Base-by-base conservation (phyloP, 2,113 vertebrate species). In the Pedetes capensis region DNA sequence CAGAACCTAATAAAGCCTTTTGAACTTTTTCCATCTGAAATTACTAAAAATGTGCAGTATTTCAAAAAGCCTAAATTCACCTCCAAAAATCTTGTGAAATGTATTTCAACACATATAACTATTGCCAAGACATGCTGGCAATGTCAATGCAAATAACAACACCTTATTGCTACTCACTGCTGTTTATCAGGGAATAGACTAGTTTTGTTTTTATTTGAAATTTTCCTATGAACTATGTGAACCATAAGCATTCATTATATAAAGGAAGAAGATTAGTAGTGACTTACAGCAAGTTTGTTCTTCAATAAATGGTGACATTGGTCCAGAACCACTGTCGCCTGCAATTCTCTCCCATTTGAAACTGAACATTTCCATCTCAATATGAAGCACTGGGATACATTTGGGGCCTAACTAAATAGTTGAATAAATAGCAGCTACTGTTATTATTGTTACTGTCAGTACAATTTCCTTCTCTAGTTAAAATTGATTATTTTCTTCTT, bases 11-110 rank as follows among this genome's bases (percentile, higher is more conserved):
- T 87, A 89, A 87, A 89, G 49, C 47, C 83, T 91, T 64, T 83
- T 90, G 84, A 90, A 85, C 25, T 27, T 66, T 94, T 94, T 80
- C n/a, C 57, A 82, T 84, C 74, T 87, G 72, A 91, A 87, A 94
- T 93, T 61, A 93, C 78, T 89, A 86, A 93, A 96, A 96, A 79
- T 83, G 78, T 78, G 37, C 86, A 89, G 37, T 88, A 59, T 91
- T 95, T 96, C 78, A 59, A 93, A 94, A 94, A 96, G 44, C 47
- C 49, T 55, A 82, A 85, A 69, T 69, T 74, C 32, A 72, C 34
- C 55, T 96, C 91, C 89, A 76, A 34, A 90, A 85, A 85, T 63
- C 76, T 95, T 96, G 86, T 74, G 68, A 92, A 96, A 94, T 63
- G 44, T 87, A 82, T 96, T 96, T 92, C 72, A 92, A 92, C 64